Evolutionary conservation across 2,888 invertebrate species (phyloP), one percentile per base, ranked within the genome.

Genomic region (Aphidoletes aphidimyza): DNA sequence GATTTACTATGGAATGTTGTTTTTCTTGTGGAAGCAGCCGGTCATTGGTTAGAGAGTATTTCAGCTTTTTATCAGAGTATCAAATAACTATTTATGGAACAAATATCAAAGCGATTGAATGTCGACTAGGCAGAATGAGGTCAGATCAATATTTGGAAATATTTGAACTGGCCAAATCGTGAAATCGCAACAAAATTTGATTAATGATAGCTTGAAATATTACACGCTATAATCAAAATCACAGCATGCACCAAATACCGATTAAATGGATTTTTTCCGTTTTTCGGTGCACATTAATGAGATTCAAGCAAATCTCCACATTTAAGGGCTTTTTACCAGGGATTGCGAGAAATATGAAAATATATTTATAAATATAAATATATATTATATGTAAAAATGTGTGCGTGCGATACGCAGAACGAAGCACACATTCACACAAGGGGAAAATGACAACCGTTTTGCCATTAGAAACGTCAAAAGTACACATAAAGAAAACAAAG

Each of bases 171-270:
- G 69, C 11, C 69, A 54, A 54, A 54, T 54, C 69, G 69, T 26
- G 30, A 54, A 54, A 54, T 54, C 69, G 34, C 14, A 69, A 69
- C 69, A 69, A 69, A 69, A 69, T 30, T 69, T 69, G 69, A 69
- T 69, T 69, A 69, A 69, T 69, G 69, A 30, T 69, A 14, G 2
- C 30, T n/a, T n/a, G n/a, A n/a, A n/a, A n/a, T n/a, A n/a, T n/a
- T n/a, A n/a, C n/a, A n/a, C n/a, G n/a, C n/a, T n/a, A n/a, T n/a
- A n/a, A n/a, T n/a, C n/a, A n/a, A n/a, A n/a, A n/a, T n/a, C n/a
- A n/a, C n/a, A n/a, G n/a, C n/a, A n/a, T n/a, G n/a, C n/a, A n/a
- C n/a, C n/a, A n/a, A n/a, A n/a, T n/a, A n/a, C n/a, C n/a, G n/a
- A n/a, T n/a, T n/a, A n/a, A n/a, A n/a, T n/a, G n/a, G n/a, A n/a